A percentile compares a stretch with the other conserved stretches of the same genome.
Evolutionary conservation across 1,140 invertebrate genomes (phyloP).

Genomic region (Ectropis grisescens): DNA sequence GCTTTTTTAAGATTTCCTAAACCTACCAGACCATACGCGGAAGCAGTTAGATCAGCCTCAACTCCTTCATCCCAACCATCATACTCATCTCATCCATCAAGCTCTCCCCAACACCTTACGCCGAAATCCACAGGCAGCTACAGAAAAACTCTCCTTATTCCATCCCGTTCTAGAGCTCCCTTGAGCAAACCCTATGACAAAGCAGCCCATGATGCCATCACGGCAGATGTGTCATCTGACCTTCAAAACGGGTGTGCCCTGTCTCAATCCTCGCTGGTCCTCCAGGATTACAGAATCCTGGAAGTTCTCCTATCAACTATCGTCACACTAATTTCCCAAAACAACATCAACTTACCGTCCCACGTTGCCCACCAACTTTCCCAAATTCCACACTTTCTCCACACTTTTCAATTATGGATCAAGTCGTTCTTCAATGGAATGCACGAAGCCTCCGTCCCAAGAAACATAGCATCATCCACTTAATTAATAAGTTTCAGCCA

Average conservation of each 20-base stretch:
- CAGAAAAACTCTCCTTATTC: too few relatives aligned
- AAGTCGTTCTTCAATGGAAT: slow-evolving; percentile 4
- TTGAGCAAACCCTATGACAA: too few relatives aligned
- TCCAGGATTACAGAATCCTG: background rate
- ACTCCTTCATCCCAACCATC: too few relatives aligned
- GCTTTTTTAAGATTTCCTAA: background rate
- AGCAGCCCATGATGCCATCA: too few relatives aligned
- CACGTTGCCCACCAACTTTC: slow-evolving; percentile 1
- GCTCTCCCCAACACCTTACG: too few relatives aligned
- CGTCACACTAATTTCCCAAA: background rate
- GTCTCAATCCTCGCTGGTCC: too few relatives aligned
- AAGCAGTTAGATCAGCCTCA: too few relatives aligned
- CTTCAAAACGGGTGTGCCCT: too few relatives aligned
- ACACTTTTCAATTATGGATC: background rate
- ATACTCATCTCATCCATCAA: too few relatives aligned
- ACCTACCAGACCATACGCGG: background rate
- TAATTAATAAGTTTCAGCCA: slow-evolving; percentile 1
- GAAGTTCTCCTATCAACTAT: background rate
- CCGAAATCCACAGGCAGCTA: too few relatives aligned
- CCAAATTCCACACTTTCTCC: background rate
- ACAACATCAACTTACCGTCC: background rate
- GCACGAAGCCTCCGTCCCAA: background rate
- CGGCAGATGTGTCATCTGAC: too few relatives aligned
- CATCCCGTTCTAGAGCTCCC: too few relatives aligned
- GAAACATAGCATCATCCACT: slow-evolving; percentile 1